Percentiles rank a stretch among this genome's conserved stretches.
These are phyloP conservation scores for Araneus ventricosus DNA, from an alignment of 1,140 invertebrate species.

Conservation along the genomic window DNA sequence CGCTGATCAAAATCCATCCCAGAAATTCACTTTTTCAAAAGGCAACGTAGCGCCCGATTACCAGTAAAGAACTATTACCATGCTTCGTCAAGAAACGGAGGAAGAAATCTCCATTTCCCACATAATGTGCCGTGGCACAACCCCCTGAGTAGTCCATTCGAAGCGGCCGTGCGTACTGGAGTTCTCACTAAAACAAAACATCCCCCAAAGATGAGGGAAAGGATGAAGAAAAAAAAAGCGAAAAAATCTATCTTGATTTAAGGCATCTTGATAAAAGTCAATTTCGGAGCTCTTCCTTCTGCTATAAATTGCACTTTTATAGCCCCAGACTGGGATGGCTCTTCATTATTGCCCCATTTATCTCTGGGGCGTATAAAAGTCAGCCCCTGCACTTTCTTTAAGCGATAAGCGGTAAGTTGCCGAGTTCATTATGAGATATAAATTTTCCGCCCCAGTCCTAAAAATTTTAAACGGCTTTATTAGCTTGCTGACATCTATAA, in stretches of 20 bases:
- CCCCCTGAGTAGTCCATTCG: neutral
- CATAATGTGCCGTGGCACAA: neutral
- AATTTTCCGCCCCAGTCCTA: constrained; percentile 13
- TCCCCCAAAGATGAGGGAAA: neutral
- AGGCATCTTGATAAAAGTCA: constrained; percentile 71
- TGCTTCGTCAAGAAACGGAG: neutral
- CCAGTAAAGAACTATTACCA: neutral
- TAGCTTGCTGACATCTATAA: constrained; percentile 51
- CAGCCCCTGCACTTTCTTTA: constrained; percentile 2
- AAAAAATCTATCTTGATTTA: constrained; percentile 58
- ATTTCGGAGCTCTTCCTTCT: constrained; percentile 25
- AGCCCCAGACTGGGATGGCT: constrained; percentile 37
- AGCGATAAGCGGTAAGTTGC: constrained; percentile 54
- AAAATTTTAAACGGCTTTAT: constrained; percentile 63
- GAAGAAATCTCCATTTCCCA: neutral
- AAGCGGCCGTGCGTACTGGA: neutral
- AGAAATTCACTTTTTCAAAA: neutral
- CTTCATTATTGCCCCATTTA: constrained; percentile 65
- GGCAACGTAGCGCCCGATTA: neutral
- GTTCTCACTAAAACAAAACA: constrained; percentile 1
- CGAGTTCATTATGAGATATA: constrained; percentile 52
- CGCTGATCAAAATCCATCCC: neutral
- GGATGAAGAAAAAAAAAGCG: neutral
- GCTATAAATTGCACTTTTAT: constrained; percentile 68
- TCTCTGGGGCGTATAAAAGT: constrained; percentile 62